phyloP scores from a whole-genome alignment of 2,888 invertebrate species.

The Leptinotarsa haldemani region DNA sequence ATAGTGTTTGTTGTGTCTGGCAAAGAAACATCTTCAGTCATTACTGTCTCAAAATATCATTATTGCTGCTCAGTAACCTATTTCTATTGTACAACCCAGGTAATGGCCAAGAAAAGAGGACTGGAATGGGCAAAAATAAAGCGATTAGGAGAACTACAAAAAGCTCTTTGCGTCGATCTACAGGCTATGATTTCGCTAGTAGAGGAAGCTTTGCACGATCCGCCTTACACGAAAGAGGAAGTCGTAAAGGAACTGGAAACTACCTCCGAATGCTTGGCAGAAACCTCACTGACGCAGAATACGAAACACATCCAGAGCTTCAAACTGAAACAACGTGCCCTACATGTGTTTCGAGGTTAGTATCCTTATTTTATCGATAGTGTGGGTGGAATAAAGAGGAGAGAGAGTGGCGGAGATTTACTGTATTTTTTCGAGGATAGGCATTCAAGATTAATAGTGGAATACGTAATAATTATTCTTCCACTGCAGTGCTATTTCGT shows the following conservation, averaged over 20 bases:
- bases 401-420: background rate
- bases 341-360: slow-evolving; percentile 87
- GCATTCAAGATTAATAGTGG: too few relatives aligned
- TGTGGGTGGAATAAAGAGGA: background rate
- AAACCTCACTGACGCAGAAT: slow-evolving; percentile 74
- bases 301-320: slow-evolving; percentile 75
- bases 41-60: too few relatives aligned
- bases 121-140: slow-evolving; percentile 75
- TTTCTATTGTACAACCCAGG: slow-evolving; percentile 61
- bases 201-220: slow-evolving; percentile 71
- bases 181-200: slow-evolving; percentile 79
- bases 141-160: slow-evolving; percentile 82
- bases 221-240: slow-evolving; percentile 73
- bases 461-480: too few relatives aligned
- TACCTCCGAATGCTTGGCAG: slow-evolving; percentile 73
- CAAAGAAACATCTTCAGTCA: too few relatives aligned
- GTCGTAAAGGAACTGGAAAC: slow-evolving; percentile 70
- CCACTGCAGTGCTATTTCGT: too few relatives aligned
- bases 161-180: slow-evolving; percentile 72
- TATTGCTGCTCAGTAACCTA: background rate
- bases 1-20: too few relatives aligned
- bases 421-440: too few relatives aligned
- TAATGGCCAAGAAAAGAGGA: slow-evolving; percentile 74
- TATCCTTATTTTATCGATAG: slow-evolving; percentile 16
- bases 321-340: slow-evolving; percentile 85